Base-by-base conservation (phyloP, 2,888 invertebrate genomes). In the Pyrocoelia pectoralis region DNA sequence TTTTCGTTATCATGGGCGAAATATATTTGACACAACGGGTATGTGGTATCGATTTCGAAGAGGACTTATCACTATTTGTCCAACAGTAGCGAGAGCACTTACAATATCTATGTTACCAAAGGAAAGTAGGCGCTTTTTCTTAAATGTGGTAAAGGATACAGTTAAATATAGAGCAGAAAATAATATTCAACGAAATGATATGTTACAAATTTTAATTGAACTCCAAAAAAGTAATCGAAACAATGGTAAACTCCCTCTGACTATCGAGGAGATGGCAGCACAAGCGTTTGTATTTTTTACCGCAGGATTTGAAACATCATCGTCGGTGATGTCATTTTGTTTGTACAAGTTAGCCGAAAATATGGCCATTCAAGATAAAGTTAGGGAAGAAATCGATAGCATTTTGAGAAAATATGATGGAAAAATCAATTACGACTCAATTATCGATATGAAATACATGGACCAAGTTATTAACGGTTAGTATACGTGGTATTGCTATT, bases 201-300 rank as follows among this genome's bases (percentile, higher is more conserved):
- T 87, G 64, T 73, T 87, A 43, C 84, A 86, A 66, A 69, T 85
- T 1, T 74, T 85, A 46, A 79, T 84, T 12, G 79, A 84, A 43
- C 68, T 85, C 50, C 83, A 60, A 24, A 83, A 83, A 65, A 79
- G 81, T 28, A 62, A 64, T 9, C 56, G 61, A n/a, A 58, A 56
- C 8, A 13, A 15, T 15, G 13, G 13, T 6, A 33, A n/a, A n/a
- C 50, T 18, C n/a, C 33, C 60, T 13, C 41, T 73, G 9, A 71
- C 68, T 2, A 50, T 69, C 57, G 61, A 68, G 24, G 71, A 73
- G 58, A 68, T 67, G 6, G 67, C 70, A 8, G 73, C 72, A n/a
- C 72, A 73, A 61, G 72, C 71, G 2, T 73, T 72, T 43, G 70
- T 73, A n/a, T 73, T 73, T 43, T 73, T 73, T 51, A 43, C 72